A percentile compares a stretch with the other conserved stretches of the same genome.
Conservation (phyloP, 2,888 invertebrate genomes). For the Chromoteleia sp. region DNA sequence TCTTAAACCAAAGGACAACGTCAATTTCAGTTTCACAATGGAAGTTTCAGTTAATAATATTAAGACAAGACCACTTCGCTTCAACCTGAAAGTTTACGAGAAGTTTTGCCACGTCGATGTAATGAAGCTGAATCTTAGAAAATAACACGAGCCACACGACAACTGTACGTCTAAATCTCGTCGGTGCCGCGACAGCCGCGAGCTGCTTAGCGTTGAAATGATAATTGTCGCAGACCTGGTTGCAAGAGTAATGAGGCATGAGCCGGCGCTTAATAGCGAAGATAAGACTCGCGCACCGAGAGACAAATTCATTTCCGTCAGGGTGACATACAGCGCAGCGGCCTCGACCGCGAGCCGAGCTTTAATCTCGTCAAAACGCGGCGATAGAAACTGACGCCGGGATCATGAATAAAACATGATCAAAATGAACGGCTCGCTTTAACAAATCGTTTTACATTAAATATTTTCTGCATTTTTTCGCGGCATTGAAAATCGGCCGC, state of each 20-base stretch:
- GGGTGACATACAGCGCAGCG: constrained; percentile 47
- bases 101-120: constrained; percentile 2
- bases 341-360: constrained; percentile 37
- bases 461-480: constrained; percentile 8
- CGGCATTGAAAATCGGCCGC: background rate
- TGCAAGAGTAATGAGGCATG: constrained; percentile 56
- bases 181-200: constrained; percentile 9
- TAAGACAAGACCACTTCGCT: background rate
- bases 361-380: constrained; percentile 71
- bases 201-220: constrained; percentile 59
- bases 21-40: too few species aligned
- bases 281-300: constrained; percentile 55
- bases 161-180: constrained; percentile 46
- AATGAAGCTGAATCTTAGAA: constrained; percentile 10
- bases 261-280: constrained; percentile 47
- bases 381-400: constrained; percentile 48
- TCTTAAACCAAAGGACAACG: too few species aligned
- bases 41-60: too few species aligned
- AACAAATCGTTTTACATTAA: constrained; percentile 28
- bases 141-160: constrained; percentile 3
- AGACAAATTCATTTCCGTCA: constrained; percentile 72
- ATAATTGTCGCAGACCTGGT: constrained; percentile 53
- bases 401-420: constrained; percentile 55
- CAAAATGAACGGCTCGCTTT: constrained; percentile 20
- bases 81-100: background rate